A percentile compares a stretch with the other conserved stretches of the same genome.
These are phyloP conservation scores for Microchrysa polita DNA, from an alignment of 2,888 invertebrate species.

Conservation along the genomic window DNA sequence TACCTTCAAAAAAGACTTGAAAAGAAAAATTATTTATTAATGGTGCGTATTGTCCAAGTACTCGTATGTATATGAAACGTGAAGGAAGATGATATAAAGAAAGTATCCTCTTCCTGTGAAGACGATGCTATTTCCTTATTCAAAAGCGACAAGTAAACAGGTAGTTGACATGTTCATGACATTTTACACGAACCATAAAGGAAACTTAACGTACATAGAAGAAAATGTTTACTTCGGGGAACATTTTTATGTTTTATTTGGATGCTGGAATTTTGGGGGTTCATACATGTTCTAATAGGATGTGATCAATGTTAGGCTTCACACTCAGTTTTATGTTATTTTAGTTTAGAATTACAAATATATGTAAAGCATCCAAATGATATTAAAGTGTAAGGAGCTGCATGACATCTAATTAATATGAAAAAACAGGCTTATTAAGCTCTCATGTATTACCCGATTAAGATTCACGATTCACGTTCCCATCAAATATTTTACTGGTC, in stretches of 20 bases:
- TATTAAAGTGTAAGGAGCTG: too few relatives aligned
- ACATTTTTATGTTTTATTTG: neutral
- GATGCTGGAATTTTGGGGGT: too few relatives aligned
- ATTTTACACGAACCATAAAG: conserved; percentile 38
- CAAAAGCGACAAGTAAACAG: conserved; percentile 43
- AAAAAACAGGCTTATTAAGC: too few relatives aligned
- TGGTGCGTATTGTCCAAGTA: neutral
- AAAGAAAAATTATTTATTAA: conserved; percentile 34
- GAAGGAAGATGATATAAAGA: conserved; percentile 29
- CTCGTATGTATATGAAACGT: neutral
- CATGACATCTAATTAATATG: too few relatives aligned
- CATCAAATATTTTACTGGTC: neutral
- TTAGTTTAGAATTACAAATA: too few relatives aligned
- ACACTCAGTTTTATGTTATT: too few relatives aligned
- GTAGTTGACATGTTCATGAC: conserved; percentile 46
- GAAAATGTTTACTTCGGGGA: conserved; percentile 4
- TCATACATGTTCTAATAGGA: too few relatives aligned
- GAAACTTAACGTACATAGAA: too few relatives aligned
- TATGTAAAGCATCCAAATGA: too few relatives aligned
- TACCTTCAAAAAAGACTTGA: conserved; percentile 2
- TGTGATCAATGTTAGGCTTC: too few relatives aligned
- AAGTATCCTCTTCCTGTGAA: conserved; percentile 5
- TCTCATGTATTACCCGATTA: neutral
- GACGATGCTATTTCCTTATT: conserved; percentile 39
- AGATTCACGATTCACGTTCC: neutral